Conservation (phyloP, 2,797 vertebrate species). For the Rhabdophis nuchalis region DNA sequence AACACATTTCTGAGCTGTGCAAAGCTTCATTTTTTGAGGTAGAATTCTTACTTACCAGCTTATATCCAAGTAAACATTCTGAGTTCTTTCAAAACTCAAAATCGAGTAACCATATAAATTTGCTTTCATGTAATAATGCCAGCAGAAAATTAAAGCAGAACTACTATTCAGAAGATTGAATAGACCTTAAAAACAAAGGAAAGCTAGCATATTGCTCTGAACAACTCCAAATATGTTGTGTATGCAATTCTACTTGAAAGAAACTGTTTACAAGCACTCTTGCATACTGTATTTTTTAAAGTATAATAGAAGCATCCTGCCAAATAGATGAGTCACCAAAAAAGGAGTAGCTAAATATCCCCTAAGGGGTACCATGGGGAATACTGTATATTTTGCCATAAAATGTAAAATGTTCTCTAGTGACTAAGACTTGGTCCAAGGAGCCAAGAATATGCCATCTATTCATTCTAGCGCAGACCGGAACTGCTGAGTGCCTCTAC, state of each 20-base stretch:
- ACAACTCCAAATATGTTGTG: slow-evolving; percentile 53
- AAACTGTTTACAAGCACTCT: slow-evolving; percentile 64
- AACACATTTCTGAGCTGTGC: slow-evolving; percentile 26
- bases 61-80: slow-evolving; percentile 24
- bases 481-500: slow-evolving; percentile 26
- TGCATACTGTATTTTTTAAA: slow-evolving; percentile 51
- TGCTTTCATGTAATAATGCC: slow-evolving; percentile 30
- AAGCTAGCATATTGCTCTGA: slow-evolving; percentile 53
- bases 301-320: slow-evolving; percentile 60
- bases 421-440: slow-evolving; percentile 35
- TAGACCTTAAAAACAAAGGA: slow-evolving; percentile 49
- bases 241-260: slow-evolving; percentile 61
- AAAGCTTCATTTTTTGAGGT: background rate
- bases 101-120: slow-evolving; percentile 31
- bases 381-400: slow-evolving; percentile 57
- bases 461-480: background rate
- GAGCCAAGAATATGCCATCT: slow-evolving; percentile 30
- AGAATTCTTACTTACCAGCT: background rate
- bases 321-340: slow-evolving; percentile 66
- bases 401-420: slow-evolving; percentile 57
- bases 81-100: background rate
- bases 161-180: slow-evolving; percentile 8
- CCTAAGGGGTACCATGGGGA: slow-evolving; percentile 52
- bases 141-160: slow-evolving; percentile 41
- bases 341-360: slow-evolving; percentile 58